Evolutionary conservation across 2,797 vertebrate species (phyloP).

Genomic region (Agapornis canus): DNA sequence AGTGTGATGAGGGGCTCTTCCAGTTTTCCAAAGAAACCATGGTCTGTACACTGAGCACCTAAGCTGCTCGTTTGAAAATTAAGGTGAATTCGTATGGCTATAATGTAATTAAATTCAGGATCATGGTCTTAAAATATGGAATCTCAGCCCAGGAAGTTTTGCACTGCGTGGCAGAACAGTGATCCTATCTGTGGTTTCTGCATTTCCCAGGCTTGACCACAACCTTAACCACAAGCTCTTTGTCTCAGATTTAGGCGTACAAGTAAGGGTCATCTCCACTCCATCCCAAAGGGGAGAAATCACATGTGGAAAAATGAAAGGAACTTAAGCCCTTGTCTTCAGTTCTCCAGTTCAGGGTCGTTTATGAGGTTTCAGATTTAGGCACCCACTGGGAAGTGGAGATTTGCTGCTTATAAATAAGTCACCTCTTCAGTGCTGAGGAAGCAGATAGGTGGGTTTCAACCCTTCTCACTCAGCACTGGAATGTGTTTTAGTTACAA

Average conservation of each 20-base stretch:
- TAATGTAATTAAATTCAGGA: background rate
- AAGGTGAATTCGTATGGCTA: background rate
- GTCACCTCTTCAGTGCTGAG: background rate
- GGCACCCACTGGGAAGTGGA: background rate
- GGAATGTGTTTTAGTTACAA: background rate
- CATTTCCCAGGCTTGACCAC: background rate
- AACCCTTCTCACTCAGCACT: background rate
- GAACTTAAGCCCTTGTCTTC: background rate
- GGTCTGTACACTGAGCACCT: background rate
- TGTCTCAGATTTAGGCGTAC: background rate
- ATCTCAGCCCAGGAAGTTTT: background rate
- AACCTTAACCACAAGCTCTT: background rate
- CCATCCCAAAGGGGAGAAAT: background rate
- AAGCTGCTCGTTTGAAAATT: background rate
- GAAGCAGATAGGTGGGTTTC: background rate
- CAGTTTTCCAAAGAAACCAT: background rate
- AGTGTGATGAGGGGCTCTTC: background rate
- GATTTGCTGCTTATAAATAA: background rate
- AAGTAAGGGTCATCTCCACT: background rate
- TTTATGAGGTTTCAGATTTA: background rate
- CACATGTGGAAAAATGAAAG: rapidly evolving
- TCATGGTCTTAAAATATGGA: rapidly evolving
- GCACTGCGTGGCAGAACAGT: rapidly evolving
- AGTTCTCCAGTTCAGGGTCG: background rate
- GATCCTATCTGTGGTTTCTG: background rate